Percentiles rank a stretch among this genome's conserved stretches.
Evolutionary conservation across 2,888 invertebrate species (phyloP).

Genomic region (Pollenia labialis): DNA sequence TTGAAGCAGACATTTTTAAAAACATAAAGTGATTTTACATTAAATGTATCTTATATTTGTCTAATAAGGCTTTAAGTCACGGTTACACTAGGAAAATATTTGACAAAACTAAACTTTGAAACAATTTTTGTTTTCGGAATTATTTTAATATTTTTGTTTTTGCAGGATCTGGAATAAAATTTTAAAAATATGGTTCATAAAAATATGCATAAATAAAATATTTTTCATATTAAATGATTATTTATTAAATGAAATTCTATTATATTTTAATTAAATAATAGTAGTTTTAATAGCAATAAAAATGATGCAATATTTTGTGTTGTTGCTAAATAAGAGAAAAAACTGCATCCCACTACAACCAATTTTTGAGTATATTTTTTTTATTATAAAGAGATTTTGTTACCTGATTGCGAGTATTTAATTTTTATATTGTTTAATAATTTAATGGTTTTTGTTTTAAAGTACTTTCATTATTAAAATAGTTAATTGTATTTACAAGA

Average conservation of each 20-base stretch:
- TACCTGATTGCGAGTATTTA: neutral
- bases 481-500: conserved; percentile 24
- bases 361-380: conserved; percentile 79
- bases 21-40: too few relatives aligned
- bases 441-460: neutral
- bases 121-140: too few relatives aligned
- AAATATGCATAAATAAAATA: neutral
- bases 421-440: neutral
- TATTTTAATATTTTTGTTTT: neutral
- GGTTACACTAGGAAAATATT: too few relatives aligned
- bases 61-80: too few relatives aligned
- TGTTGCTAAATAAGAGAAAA: neutral
- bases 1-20: too few relatives aligned
- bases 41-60: too few relatives aligned
- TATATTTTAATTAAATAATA: too few relatives aligned
- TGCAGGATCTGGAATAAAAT: conserved; percentile 17
- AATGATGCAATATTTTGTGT: neutral
- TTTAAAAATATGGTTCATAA: neutral
- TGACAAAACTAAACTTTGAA: too few relatives aligned
- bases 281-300: too few relatives aligned
- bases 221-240: neutral
- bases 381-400: neutral
- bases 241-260: neutral
- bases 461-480: neutral
- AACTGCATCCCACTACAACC: conserved; percentile 80